Evolutionary conservation across 2,888 invertebrate species (phyloP).

Genomic region (Spilosoma lubricipeda): DNA sequence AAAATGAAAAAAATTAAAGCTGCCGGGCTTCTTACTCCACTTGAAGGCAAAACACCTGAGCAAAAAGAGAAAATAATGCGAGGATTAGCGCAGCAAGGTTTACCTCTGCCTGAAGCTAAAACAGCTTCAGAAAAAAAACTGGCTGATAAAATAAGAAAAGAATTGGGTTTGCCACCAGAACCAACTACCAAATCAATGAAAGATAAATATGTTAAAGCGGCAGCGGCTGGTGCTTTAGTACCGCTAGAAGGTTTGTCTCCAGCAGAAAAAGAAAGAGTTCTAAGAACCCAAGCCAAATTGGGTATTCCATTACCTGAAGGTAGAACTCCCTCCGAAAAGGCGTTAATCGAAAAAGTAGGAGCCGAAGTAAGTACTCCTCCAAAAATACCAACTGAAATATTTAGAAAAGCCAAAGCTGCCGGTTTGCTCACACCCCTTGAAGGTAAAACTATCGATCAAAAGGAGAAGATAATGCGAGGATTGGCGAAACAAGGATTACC

Average conservation of each 20-base stretch:
- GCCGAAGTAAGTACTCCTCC: not conserved
- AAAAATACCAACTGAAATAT: conserved; percentile 40
- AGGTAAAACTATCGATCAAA: conserved; percentile 41
- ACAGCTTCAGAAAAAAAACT: too few relatives aligned
- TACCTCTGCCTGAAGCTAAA: too few relatives aligned
- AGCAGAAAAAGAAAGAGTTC: conserved; percentile 34
- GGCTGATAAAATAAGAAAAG: too few relatives aligned
- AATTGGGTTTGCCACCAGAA: too few relatives aligned
- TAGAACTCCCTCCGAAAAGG: conserved; percentile 38
- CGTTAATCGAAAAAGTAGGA: conserved; percentile 24
- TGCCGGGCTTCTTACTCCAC: conserved; percentile 35
- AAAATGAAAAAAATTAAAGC: conserved; percentile 43
- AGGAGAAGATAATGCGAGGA: conserved; percentile 25
- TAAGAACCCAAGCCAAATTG: not conserved
- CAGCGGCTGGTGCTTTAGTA: conserved; percentile 42
- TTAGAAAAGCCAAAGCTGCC: conserved; percentile 42
- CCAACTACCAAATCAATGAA: conserved; percentile 12
- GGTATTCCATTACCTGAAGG: conserved; percentile 35
- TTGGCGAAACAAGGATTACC: conserved; percentile 32
- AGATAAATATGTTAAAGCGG: conserved; percentile 46
- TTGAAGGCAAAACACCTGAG: too few relatives aligned
- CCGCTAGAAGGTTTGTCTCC: conserved; percentile 4
- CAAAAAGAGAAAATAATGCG: too few relatives aligned
- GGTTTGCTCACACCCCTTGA: conserved; percentile 43
- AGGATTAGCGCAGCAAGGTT: conserved; percentile 12